Evolutionary conservation across 2,797 vertebrate genomes (phyloP).

Genomic region (Gymnopithys bicolor): DNA sequence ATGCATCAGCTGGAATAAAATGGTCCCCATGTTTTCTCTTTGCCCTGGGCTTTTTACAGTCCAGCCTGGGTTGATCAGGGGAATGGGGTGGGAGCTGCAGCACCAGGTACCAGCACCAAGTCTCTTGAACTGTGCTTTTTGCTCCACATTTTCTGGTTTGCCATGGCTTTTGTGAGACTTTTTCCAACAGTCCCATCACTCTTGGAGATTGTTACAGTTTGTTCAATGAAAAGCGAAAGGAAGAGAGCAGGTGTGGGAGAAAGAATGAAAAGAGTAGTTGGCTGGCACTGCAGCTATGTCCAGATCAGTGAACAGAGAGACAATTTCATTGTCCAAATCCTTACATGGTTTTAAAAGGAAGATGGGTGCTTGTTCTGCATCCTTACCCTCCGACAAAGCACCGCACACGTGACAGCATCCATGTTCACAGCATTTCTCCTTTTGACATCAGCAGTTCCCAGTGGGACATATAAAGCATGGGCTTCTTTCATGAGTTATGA

Average conservation of each 20-base stretch:
- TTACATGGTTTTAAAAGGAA: neutral
- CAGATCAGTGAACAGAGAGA: neutral
- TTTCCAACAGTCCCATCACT: neutral
- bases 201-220: neutral
- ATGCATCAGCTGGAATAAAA: fast-evolving
- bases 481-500: fast-evolving
- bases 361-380: neutral
- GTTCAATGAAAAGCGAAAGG: neutral
- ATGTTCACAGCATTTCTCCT: neutral
- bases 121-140: neutral
- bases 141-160: neutral
- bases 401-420: neutral
- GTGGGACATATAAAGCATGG: neutral
- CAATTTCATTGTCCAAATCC: neutral
- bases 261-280: neutral
- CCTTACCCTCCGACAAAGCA: neutral
- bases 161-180: fast-evolving
- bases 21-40: neutral
- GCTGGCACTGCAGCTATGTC: neutral
- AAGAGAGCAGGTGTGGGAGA: neutral
- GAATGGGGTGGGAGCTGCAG: neutral
- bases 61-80: neutral
- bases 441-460: neutral
- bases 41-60: neutral
- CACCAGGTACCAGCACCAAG: fast-evolving